Evolutionary conservation across 1,140 invertebrate genomes (phyloP), one percentile per base, ranked within the genome.

Genomic region (Cydia amplana): DNA sequence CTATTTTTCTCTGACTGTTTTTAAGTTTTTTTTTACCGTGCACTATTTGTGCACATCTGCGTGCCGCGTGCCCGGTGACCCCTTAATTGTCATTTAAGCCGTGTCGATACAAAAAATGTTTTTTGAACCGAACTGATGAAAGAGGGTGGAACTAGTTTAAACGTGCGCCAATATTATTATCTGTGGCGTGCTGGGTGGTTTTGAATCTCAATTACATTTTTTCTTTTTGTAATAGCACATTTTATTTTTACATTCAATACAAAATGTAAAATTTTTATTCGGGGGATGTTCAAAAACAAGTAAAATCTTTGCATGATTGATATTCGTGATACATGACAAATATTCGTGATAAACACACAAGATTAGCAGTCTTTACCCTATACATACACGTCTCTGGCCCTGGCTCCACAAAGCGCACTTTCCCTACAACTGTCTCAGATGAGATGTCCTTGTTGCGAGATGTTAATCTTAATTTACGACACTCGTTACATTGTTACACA

Each of bases 31-130:
- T 36, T 18, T 70, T n/a, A 18, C 18, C 32, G 18, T 70, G 25
- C 64, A 67, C 64, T 32, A 67, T 40, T 70, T 70, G 65, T 43
- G n/a, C 65, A 82, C 87, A 89, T 87, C 87, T 87, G 87, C 81
- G 74, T 14, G 76, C 80, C 87, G 86, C 87, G 86, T 87, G 86
- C 81, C 73, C 64, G 10, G 18, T 63, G 73, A 75, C 73, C 76
- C 74, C 77, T 63, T 78, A 78, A 75, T 79, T 70, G 75, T 63
- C 55, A 23, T 60, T 60, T 60, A 60, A 60, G 55, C 55, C 55
- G 18, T 23, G 20, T 60, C 18, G 7, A 60, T 23, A 60, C n/a
- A 60, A 60, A 60, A 60, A 60, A 60, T 10, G 5, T 55, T 18
- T 18, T 55, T 55, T 18, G n/a, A 70, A 20, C 36, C n/a, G 32